Percentiles rank a stretch among this genome's conserved stretches.
These are phyloP conservation scores for Ophraella communa DNA, from an alignment of 2,888 invertebrate species.

Conservation along the genomic window DNA sequence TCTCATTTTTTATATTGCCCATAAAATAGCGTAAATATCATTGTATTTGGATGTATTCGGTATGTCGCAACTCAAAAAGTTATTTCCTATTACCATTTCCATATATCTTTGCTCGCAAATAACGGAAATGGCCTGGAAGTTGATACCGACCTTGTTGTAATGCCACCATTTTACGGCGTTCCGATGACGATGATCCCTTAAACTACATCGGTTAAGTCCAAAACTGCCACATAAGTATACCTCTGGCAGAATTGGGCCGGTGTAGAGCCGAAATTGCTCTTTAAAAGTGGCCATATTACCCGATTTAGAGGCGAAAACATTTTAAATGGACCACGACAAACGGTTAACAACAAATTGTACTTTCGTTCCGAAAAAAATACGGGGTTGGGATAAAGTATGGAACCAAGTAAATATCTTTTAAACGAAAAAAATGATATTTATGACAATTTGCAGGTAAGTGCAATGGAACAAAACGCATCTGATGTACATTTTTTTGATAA, in stretches of 20 bases:
- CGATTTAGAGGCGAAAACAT: slow-evolving; percentile 19
- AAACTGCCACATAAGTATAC: slow-evolving; percentile 30
- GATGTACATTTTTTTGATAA: too few species aligned
- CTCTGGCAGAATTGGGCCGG: slow-evolving; percentile 18
- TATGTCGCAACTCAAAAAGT: not conserved
- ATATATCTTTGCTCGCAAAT: slow-evolving; percentile 19
- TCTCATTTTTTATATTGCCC: not conserved
- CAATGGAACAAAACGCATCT: too few species aligned
- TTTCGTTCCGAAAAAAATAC: not conserved
- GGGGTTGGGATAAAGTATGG: too few species aligned
- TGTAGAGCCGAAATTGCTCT: slow-evolving; percentile 26
- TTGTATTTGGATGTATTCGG: not conserved
- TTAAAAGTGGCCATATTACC: slow-evolving; percentile 28
- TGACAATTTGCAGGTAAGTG: too few species aligned
- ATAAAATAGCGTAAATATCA: not conserved
- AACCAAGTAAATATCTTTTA: too few species aligned
- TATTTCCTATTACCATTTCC: slow-evolving; percentile 15
- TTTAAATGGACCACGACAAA: slow-evolving; percentile 2
- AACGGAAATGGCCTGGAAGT: slow-evolving; percentile 28
- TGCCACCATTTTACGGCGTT: slow-evolving; percentile 25
- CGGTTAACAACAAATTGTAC: slow-evolving; percentile 14
- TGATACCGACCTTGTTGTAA: slow-evolving; percentile 24
- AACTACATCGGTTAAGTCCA: slow-evolving; percentile 21
- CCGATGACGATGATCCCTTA: slow-evolving; percentile 23
- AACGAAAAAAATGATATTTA: too few species aligned